Conservation (phyloP, 2,797 vertebrate genomes). For the Varecia variegata region DNA sequence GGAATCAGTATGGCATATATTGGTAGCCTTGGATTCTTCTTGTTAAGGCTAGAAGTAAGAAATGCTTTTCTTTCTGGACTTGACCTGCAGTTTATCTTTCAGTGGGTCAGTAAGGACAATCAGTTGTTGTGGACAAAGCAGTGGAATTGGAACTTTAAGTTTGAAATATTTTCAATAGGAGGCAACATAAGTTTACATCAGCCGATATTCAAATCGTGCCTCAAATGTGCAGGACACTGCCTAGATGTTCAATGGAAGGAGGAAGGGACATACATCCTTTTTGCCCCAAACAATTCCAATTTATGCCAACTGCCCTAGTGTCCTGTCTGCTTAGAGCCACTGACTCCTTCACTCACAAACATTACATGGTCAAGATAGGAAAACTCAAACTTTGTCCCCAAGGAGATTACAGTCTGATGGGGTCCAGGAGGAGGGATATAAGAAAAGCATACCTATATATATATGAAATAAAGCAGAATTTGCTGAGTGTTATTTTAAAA, state of each 20-base stretch:
- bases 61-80: background rate
- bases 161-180: background rate
- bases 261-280: background rate
- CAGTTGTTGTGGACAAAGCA: background rate
- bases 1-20: background rate
- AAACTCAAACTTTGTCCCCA: background rate
- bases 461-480: background rate
- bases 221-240: background rate
- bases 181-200: background rate
- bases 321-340: background rate
- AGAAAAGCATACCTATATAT: background rate
- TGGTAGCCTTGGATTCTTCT: background rate
- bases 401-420: background rate
- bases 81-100: background rate
- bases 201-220: background rate
- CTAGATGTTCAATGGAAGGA: background rate
- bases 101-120: background rate
- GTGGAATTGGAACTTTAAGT: background rate
- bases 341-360: background rate
- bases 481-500: background rate
- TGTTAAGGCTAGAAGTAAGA: background rate
- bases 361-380: background rate
- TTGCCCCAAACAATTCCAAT: background rate
- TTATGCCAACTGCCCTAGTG: background rate
- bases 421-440: background rate